phyloP scores from a whole-genome alignment of 2,888 invertebrate species.

The Dascillus cervinus region DNA sequence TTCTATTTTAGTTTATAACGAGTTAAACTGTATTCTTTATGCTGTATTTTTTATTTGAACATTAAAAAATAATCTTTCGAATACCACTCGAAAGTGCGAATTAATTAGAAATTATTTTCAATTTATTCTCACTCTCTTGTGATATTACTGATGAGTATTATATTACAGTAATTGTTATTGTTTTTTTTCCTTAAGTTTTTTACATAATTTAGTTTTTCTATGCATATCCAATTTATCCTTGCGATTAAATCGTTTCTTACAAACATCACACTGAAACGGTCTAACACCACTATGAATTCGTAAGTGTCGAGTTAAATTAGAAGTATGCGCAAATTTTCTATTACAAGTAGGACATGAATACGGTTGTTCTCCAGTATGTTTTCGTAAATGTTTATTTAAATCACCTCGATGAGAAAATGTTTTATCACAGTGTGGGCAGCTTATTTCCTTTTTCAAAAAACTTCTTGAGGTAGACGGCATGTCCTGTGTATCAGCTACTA shows the following conservation, averaged over 20 bases:
- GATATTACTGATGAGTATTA: no score
- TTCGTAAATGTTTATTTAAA: constrained; percentile 37
- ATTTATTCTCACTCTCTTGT: no score
- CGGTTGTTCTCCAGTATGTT: constrained; percentile 38
- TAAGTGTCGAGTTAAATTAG: constrained; percentile 68
- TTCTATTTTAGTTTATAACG: no score
- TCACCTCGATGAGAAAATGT: constrained; percentile 37
- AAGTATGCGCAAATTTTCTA: constrained; percentile 43
- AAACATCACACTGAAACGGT: constrained; percentile 48
- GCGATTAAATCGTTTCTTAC: constrained; percentile 34
- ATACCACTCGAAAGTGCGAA: no score
- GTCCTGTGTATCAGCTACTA: background rate
- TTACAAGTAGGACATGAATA: constrained; percentile 32
- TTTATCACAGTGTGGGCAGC: constrained; percentile 33
- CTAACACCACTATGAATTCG: constrained; percentile 68
- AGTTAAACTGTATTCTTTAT: no score
- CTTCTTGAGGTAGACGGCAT: background rate
- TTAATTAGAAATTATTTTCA: no score
- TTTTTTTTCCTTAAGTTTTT: no score
- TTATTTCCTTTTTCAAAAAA: constrained; percentile 18
- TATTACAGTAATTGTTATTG: no score
- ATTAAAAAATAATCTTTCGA: no score
- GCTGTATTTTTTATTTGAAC: no score
- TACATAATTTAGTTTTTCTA: constrained; percentile 30
- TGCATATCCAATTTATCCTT: constrained; percentile 38